phyloP scores from a whole-genome alignment of 2,888 invertebrate genomes.

The Patella depressa region DNA sequence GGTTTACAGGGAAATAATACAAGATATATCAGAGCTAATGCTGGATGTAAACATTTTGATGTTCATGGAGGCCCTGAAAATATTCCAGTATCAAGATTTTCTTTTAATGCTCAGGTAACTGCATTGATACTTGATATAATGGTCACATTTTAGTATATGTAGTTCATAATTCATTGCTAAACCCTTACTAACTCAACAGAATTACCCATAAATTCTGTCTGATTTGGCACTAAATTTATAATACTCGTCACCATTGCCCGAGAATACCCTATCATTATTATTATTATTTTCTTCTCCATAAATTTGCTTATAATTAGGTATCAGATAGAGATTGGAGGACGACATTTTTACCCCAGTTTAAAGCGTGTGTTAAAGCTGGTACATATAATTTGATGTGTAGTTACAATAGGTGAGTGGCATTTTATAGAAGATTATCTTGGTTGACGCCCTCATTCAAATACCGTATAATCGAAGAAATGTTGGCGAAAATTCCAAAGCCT shows the following conservation, averaged over 20 bases:
- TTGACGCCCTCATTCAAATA: background rate
- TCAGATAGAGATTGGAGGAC: constrained; percentile 56
- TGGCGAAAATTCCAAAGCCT: too few species aligned
- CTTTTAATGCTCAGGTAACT: constrained; percentile 54
- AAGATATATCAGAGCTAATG: constrained; percentile 58
- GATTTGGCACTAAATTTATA: background rate
- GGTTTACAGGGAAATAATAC: constrained; percentile 61
- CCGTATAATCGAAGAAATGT: background rate
- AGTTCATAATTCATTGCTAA: too few species aligned
- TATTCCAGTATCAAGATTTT: constrained; percentile 53
- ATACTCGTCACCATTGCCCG: too few species aligned
- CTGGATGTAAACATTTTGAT: constrained; percentile 67
- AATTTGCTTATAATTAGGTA: constrained; percentile 40
- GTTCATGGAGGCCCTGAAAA: constrained; percentile 66
- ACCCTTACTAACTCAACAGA: too few species aligned
- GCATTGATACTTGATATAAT: background rate
- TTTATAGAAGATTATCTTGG: background rate
- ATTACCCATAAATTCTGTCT: too few species aligned
- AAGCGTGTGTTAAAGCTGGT: constrained; percentile 59
- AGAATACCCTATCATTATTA: too few species aligned
- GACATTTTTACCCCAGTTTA: constrained; percentile 63
- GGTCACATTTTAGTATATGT: too few species aligned
- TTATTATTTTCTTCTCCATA: too few species aligned
- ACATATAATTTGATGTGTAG: constrained; percentile 66
- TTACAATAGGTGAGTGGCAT: constrained; percentile 57